These are phyloP conservation scores for Euclidia mi DNA, from an alignment of 2,888 invertebrate species.

Conservation along the genomic window DNA sequence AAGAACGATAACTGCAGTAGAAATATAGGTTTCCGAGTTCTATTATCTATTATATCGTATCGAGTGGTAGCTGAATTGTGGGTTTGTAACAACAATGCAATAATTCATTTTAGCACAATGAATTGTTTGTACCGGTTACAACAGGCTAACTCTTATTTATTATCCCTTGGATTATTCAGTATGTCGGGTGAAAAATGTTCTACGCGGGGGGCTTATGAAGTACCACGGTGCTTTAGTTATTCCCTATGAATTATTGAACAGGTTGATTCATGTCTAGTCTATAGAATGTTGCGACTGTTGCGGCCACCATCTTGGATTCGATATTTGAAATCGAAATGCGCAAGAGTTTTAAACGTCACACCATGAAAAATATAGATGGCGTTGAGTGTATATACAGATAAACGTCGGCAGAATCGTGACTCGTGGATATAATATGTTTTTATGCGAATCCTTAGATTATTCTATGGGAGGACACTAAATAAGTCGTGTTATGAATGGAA, in stretches of 20 bases:
- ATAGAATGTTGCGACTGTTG: slow-evolving; percentile 61
- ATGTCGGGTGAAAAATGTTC: slow-evolving; percentile 82
- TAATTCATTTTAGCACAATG: slow-evolving; percentile 70
- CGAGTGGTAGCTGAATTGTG: slow-evolving; percentile 54
- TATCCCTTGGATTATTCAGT: slow-evolving; percentile 66
- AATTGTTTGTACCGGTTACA: slow-evolving; percentile 66
- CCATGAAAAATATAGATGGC: slow-evolving; percentile 53
- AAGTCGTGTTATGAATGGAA: slow-evolving; percentile 67
- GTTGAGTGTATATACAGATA: slow-evolving; percentile 35
- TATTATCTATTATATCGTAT: slow-evolving; percentile 22
- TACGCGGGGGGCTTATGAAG: slow-evolving; percentile 80
- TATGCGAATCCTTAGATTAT: slow-evolving; percentile 54
- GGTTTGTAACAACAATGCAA: slow-evolving; percentile 55
- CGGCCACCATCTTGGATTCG: slow-evolving; percentile 66
- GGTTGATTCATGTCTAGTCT: slow-evolving; percentile 79
- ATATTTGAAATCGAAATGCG: slow-evolving; percentile 62
- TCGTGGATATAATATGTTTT: slow-evolving; percentile 46
- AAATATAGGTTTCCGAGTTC: not conserved
- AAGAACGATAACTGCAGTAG: not conserved
- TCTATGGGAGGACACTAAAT: slow-evolving; percentile 57
- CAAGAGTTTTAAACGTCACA: slow-evolving; percentile 53
- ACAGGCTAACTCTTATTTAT: slow-evolving; percentile 70
- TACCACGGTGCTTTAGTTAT: slow-evolving; percentile 75
- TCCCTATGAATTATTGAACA: slow-evolving; percentile 85
- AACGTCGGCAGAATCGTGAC: slow-evolving; percentile 41